Base-by-base conservation (phyloP, 1,140 invertebrate species). In the Melipona quadrifasciata region DNA sequence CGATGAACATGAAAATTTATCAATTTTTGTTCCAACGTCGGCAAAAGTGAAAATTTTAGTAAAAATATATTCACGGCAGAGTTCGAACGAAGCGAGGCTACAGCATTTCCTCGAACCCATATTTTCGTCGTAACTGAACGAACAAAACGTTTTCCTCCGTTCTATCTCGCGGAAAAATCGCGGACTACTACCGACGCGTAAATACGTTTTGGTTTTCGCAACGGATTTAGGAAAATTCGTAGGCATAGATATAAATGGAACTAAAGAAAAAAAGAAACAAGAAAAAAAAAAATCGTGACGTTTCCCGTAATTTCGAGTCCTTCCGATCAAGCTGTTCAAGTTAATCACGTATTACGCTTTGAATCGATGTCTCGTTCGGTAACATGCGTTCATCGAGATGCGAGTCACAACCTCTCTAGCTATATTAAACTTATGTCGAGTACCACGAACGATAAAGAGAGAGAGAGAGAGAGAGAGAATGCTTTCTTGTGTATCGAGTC, bases 161-260 rank as follows among this genome's bases (percentile, higher is more conserved):
- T 83, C 81, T 70, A 31, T 83, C 74, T 47, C 27, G 12, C 31
- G 76, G 39, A 78, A 55, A 64, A 71, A 57, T 70, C 51, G 34
- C n/a, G 1, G 11, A 6, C 14, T 24, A 24, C 12, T 21, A 19
- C 17, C 8, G 10, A 12, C 16, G 55, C 58, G 21, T 8, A 31
- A 34, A 39, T n/a, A 51, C 55, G 65, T 61, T 51, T 51, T 39
- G n/a, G 67, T 58, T 58, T 53, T 78, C 74, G 53, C 51, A 67
- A 53, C 71, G 72, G 61, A 82, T 67, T 58, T 51, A 55, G 34
- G 47, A 34, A 17, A 12, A 51, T 24, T 31, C 39, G 67, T 79
- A 79, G 67, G 12, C 47, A 55, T 61, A n/a, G 75, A 71, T 61
- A 31, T 71, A 51, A 34, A 58, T 34, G 67, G 17, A 64, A 53